A percentile compares a stretch with the other conserved stretches of the same genome.
phyloP scores from a whole-genome alignment of 2,113 vertebrate species.

The Capreolus pygargus region DNA sequence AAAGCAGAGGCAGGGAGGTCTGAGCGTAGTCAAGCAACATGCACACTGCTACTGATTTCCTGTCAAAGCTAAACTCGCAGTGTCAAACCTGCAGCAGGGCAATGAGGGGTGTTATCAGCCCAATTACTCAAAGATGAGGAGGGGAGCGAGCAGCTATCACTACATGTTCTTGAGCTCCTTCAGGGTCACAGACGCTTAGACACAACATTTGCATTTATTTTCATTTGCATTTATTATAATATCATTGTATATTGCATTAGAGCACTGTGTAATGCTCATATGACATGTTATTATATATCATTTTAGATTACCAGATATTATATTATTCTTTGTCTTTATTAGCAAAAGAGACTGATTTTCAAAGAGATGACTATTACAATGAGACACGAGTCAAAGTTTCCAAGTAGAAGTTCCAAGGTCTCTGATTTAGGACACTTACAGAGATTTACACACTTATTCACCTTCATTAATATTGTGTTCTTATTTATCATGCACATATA shows the following conservation, averaged over 20 bases:
- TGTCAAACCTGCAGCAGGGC: conserved; percentile 50
- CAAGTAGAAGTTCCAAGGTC: conserved; percentile 8
- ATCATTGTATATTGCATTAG: not conserved
- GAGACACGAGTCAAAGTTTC: not conserved
- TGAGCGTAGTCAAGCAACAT: conserved; percentile 18
- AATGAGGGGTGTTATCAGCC: not conserved
- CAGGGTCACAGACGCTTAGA: not conserved
- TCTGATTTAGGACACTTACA: conserved; percentile 54
- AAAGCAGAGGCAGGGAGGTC: conserved; percentile 64
- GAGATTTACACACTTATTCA: conserved; percentile 32
- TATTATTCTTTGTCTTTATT: not conserved
- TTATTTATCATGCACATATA: conserved; percentile 52
- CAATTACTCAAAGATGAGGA: conserved; percentile 59
- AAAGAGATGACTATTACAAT: not conserved
- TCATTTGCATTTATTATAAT: not conserved
- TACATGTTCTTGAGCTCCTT: not conserved
- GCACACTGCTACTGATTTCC: not conserved
- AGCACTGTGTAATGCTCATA: not conserved
- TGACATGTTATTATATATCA: not conserved
- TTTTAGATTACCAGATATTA: not conserved
- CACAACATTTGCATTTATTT: not conserved
- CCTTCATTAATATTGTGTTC: conserved; percentile 71
- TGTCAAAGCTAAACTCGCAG: conserved; percentile 22
- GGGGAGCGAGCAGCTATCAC: conserved; percentile 18
- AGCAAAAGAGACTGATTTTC: not conserved